Conservation (phyloP, 2,888 invertebrate species). For the Acrobasis suavella region DNA sequence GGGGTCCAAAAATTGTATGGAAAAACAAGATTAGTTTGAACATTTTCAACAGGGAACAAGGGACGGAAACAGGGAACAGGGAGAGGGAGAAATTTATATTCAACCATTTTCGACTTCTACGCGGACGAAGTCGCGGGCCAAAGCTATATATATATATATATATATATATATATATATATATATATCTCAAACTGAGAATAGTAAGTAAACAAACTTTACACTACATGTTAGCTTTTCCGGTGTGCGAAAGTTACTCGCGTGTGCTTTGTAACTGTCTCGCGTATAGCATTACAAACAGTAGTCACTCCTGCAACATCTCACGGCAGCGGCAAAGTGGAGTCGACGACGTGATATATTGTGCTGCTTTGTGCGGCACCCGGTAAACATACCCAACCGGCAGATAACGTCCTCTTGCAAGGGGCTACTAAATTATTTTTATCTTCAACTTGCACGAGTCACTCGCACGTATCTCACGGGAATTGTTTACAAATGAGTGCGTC, state of each 20-base stretch:
- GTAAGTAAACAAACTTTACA: background rate
- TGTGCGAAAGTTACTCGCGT: background rate
- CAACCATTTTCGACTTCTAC: no score
- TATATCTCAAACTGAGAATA: no score
- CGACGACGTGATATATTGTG: conserved; percentile 76
- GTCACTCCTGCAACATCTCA: conserved; percentile 57
- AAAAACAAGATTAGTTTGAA: no score
- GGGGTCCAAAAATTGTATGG: no score
- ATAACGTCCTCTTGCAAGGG: conserved; percentile 58
- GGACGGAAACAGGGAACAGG: no score
- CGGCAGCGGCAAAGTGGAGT: conserved; percentile 56
- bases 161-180: no score
- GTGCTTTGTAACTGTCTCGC: conserved; percentile 31
- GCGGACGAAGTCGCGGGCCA: no score
- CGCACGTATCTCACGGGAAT: conserved; percentile 44
- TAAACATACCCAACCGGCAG: conserved; percentile 61
- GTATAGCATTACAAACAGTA: conserved; percentile 62
- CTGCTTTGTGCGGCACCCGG: conserved; percentile 67
- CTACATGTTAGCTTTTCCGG: background rate
- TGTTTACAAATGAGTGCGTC: conserved; percentile 31
- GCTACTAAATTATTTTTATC: conserved; percentile 73
- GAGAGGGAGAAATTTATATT: no score
- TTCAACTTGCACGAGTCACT: conserved; percentile 51
- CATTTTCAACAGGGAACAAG: no score
- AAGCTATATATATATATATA: no score